These are phyloP conservation scores for Halocaridina rubra DNA, from an alignment of 2,888 invertebrate genomes.

Conservation along the genomic window DNA sequence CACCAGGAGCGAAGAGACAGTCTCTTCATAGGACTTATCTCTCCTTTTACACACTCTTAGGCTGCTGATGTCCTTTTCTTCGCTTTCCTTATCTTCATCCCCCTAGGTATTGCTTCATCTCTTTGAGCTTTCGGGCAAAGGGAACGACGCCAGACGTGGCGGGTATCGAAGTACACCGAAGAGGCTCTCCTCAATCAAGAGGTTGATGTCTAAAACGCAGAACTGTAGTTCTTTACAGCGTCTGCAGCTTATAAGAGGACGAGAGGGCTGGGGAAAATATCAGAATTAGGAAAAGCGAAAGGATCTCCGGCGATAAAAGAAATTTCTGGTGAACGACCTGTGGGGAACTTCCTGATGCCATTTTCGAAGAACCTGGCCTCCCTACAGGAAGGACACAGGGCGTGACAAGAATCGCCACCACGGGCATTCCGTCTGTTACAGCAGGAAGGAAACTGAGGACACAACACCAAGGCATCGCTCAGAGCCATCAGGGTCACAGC, in stretches of 20 bases:
- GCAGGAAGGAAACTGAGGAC: background rate
- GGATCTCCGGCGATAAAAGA: slow-evolving; percentile 1
- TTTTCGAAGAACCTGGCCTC: background rate
- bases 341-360: background rate
- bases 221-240: no score
- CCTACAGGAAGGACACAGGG: background rate
- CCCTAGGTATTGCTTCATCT: no score
- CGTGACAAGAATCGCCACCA: background rate
- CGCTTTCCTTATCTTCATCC: no score
- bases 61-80: no score
- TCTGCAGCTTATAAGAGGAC: background rate
- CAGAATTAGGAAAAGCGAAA: background rate
- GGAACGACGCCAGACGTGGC: no score
- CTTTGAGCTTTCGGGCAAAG: no score
- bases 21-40: no score
- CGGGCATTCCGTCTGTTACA: background rate
- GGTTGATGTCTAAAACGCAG: no score
- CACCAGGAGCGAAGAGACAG: no score
- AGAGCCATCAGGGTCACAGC: background rate
- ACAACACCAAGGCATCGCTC: background rate
- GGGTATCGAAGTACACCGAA: no score
- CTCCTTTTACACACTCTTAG: no score
- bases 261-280: background rate
- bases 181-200: no score
- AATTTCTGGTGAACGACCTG: background rate